A percentile compares a stretch with the other conserved stretches of the same genome.
Evolutionary conservation across 2,113 vertebrate species (phyloP).

Genomic region (Macquaria australasica): DNA sequence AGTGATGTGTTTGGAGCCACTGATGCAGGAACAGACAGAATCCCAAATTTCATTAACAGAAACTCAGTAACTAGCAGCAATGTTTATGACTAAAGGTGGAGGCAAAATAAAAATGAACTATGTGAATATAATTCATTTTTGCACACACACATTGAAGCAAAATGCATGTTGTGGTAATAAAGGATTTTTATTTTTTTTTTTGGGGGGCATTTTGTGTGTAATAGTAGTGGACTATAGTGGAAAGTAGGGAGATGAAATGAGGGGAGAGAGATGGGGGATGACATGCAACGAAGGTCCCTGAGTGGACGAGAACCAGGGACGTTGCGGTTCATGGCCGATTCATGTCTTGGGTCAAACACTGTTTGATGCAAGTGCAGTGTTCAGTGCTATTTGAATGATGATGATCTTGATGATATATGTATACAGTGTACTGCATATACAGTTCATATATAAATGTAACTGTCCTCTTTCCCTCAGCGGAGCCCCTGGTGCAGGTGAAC

Average conservation of each 20-base stretch:
- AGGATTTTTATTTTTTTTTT: background rate
- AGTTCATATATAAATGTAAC: constrained; percentile 2
- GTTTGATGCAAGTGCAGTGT: background rate
- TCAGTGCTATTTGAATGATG: background rate
- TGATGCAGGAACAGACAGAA: background rate
- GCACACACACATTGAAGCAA: background rate
- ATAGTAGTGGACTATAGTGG: background rate
- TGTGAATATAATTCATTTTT: background rate
- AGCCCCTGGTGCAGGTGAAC: constrained; percentile 94
- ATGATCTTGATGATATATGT: background rate
- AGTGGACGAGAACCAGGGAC: background rate
- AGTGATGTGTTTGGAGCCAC: background rate
- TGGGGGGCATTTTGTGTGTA: too few species aligned
- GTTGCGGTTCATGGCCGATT: background rate
- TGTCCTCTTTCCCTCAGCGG: constrained; percentile 86
- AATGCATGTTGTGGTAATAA: background rate
- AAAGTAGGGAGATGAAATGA: background rate
- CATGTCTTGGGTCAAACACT: too few species aligned
- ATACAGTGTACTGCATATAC: background rate
- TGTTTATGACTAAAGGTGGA: background rate
- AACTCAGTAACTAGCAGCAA: background rate
- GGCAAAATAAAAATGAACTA: background rate
- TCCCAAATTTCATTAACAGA: background rate
- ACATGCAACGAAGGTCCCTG: background rate
- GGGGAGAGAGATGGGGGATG: background rate